A percentile compares a stretch with the other conserved stretches of the same genome.
These are phyloP conservation scores for Serrognathus titanus DNA, from an alignment of 2,888 invertebrate species.

Conservation along the genomic window DNA sequence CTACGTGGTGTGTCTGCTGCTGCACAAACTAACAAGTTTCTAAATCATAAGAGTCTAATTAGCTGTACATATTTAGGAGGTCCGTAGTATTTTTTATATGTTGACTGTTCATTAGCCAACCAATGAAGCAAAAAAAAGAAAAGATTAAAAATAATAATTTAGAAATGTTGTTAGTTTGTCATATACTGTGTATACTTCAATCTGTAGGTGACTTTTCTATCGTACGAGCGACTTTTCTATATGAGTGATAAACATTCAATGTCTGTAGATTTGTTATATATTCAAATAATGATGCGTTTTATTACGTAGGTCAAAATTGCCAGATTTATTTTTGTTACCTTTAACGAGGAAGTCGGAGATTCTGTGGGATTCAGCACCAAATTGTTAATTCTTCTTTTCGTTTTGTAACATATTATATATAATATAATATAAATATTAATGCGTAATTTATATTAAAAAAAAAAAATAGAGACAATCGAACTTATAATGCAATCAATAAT, in stretches of 20 bases:
- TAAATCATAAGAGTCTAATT: conserved; percentile 23
- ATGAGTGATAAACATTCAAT: conserved; percentile 2
- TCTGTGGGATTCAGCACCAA: too few relatives aligned
- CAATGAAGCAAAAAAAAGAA: too few relatives aligned
- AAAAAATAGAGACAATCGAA: conserved; percentile 3
- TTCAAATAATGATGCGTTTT: neutral
- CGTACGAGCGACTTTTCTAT: conserved; percentile 16
- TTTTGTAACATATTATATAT: neutral
- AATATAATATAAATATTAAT: neutral
- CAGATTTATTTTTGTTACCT: neutral
- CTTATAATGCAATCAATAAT: conserved; percentile 4
- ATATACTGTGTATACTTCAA: conserved; percentile 5
- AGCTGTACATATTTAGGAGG: conserved; percentile 28
- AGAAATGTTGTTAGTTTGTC: neutral
- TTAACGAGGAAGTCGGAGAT: too few relatives aligned
- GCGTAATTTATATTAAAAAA: neutral
- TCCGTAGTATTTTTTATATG: conserved; percentile 9
- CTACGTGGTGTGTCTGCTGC: conserved; percentile 32
- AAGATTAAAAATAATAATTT: neutral
- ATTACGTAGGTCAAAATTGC: conserved; percentile 11
- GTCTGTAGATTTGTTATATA: conserved; percentile 9
- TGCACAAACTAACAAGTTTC: conserved; percentile 26
- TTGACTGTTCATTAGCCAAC: neutral
- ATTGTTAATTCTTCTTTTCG: neutral
- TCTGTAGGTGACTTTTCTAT: conserved; percentile 15